Base-by-base conservation (phyloP, 1,140 invertebrate species). In the Adoxophyes honmai region DNA sequence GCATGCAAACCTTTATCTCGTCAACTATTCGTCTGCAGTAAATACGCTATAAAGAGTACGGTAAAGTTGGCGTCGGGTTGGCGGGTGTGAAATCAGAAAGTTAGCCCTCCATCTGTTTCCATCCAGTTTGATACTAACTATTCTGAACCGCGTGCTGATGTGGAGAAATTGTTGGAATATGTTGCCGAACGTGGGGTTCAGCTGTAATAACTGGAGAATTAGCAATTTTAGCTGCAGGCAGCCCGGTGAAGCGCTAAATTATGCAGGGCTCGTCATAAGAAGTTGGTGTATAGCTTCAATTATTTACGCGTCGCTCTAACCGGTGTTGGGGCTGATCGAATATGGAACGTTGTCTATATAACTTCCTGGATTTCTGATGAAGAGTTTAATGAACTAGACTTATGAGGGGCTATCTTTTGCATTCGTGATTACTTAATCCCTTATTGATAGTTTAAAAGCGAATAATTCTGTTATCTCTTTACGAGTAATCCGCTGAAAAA, bases 1-100 rank as follows among this genome's bases (percentile, higher is more conserved):
- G 21, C 2, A 28, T 6, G 21, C 21, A 28, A 28, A 28, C 21
- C 6, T 28, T 28, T 28, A 28, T 28, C 21, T 28, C 21, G 21
- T 28, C 21, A 28, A 52, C 38, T 56, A 59, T 60, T 57, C 33
- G 55, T 55, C 44, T 57, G 35, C 39, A 59, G 59, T 60, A 58
- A 59, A 59, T 36, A 59, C 34, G 18, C 28, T 36, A 44, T 59
- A 55, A 63, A 11, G 15, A 18, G 11, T 54, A 60, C 14, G 60
- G 52, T 37, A 42, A 65, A 68, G 60, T 60, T 66, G 35, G 6
- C 60, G 42, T 48, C 56, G 15, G 42, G 52, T 18, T 52, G 62
- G 53, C 57, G 52, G 59, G 51, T 57, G 59, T 59, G 60, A 64
- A 67, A 51, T 66, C 61, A 42, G 55, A 58, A 64, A 70, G 61